phyloP scores from a whole-genome alignment of 2,797 vertebrate species.

The Sebastes nivosus region DNA sequence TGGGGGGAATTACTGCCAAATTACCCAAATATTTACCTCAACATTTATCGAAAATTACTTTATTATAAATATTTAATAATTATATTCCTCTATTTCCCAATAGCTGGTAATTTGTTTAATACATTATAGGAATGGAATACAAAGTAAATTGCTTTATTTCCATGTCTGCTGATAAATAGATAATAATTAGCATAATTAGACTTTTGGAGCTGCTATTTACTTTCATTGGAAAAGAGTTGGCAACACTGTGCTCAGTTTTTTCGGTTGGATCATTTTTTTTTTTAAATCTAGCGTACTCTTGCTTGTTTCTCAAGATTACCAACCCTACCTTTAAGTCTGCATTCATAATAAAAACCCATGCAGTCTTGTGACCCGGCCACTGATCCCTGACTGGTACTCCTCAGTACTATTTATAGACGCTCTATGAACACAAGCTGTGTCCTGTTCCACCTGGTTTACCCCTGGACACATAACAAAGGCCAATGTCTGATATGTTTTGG shows the following conservation, averaged over 20 bases:
- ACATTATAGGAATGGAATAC: no score
- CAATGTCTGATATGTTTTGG: constrained; percentile 22
- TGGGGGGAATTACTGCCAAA: no score
- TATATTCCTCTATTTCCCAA: no score
- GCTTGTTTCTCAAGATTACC: background rate
- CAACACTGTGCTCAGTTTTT: no score
- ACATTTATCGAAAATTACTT: fast-evolving
- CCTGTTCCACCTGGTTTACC: constrained; percentile 36
- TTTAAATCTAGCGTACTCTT: background rate
- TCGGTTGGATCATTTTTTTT: background rate
- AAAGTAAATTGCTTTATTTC: no score
- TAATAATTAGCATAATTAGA: no score
- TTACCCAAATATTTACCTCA: no score
- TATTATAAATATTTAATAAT: no score
- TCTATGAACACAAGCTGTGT: constrained; percentile 3
- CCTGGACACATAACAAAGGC: constrained; percentile 33
- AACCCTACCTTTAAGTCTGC: background rate
- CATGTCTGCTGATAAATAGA: no score
- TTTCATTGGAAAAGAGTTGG: no score
- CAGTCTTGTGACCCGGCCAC: constrained; percentile 17
- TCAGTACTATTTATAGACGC: constrained; percentile 45
- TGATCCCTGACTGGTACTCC: constrained; percentile 32
- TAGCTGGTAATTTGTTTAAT: no score
- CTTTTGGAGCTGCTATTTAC: no score
- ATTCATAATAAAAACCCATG: background rate